These are phyloP conservation scores for Pollenia labialis DNA, from an alignment of 2,888 invertebrate species.

Conservation along the genomic window DNA sequence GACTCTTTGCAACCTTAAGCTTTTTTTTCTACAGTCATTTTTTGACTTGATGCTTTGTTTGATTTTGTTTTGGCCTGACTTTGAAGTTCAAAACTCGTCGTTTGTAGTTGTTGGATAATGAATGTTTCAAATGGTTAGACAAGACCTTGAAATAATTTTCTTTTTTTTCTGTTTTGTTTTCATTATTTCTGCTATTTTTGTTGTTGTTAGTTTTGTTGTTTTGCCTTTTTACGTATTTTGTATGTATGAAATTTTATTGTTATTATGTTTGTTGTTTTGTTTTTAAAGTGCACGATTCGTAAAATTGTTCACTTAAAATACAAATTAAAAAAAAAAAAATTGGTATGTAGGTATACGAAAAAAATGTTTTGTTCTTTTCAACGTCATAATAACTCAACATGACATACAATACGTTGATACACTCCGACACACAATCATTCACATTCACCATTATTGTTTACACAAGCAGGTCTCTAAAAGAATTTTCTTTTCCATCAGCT, in stretches of 20 bases:
- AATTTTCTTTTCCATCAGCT: background rate
- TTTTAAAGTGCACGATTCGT: slow-evolving; percentile 70
- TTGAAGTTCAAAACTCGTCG: slow-evolving; percentile 64
- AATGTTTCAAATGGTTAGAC: slow-evolving; percentile 73
- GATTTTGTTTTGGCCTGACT: slow-evolving; percentile 52
- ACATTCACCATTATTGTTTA: background rate
- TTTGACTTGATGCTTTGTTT: slow-evolving; percentile 17
- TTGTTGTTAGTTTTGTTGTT: slow-evolving; percentile 45
- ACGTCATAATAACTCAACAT: slow-evolving; percentile 67
- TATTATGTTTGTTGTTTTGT: slow-evolving; percentile 62
- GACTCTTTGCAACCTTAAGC: slow-evolving; percentile 64
- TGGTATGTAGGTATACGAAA: slow-evolving; percentile 3
- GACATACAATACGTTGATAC: slow-evolving; percentile 46
- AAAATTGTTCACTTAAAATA: slow-evolving; percentile 68
- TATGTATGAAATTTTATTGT: slow-evolving; percentile 62
- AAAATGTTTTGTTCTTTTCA: slow-evolving; percentile 67
- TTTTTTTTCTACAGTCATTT: slow-evolving; percentile 1
- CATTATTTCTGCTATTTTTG: slow-evolving; percentile 61
- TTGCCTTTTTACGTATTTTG: slow-evolving; percentile 7
- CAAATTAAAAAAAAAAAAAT: slow-evolving; percentile 34
- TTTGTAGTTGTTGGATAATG: slow-evolving; percentile 57
- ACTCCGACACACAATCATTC: background rate
- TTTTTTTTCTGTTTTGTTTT: slow-evolving; percentile 56
- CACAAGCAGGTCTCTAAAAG: slow-evolving; percentile 16
- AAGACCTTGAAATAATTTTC: slow-evolving; percentile 73